A percentile compares a stretch with the other conserved stretches of the same genome.
Evolutionary conservation across 1,140 invertebrate genomes (phyloP).

Genomic region (Holotrichia oblita): DNA sequence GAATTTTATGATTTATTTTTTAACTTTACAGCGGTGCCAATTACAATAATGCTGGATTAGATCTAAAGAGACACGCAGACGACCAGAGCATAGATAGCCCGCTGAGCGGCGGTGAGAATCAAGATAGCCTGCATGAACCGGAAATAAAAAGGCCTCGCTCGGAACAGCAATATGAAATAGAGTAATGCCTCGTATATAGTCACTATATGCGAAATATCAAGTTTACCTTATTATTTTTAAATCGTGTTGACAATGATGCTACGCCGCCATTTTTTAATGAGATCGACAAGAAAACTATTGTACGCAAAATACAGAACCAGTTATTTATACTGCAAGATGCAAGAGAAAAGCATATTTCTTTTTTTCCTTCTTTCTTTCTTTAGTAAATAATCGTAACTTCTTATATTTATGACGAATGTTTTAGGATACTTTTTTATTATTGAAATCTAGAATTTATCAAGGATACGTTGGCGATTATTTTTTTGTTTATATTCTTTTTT

Average conservation of each 20-base stretch:
- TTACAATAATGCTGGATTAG: constrained; percentile 53
- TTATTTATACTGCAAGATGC: neutral
- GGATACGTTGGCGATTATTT: neutral
- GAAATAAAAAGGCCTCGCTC: constrained; percentile 57
- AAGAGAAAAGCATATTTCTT: neutral
- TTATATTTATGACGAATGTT: constrained; percentile 9
- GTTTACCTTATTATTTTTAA: constrained; percentile 28
- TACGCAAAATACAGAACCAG: constrained; percentile 15
- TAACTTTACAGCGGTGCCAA: constrained; percentile 45
- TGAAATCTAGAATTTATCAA: neutral
- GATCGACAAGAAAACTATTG: neutral
- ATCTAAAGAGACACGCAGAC: constrained; percentile 58
- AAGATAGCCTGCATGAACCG: constrained; percentile 54
- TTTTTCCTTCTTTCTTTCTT: neutral
- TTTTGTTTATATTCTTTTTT: neutral
- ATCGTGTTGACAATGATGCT: constrained; percentile 10
- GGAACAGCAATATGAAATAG: constrained; percentile 58
- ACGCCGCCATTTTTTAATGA: neutral
- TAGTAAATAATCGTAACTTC: neutral
- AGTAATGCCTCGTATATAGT: constrained; percentile 49
- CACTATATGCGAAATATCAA: constrained; percentile 41
- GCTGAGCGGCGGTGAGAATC: constrained; percentile 53
- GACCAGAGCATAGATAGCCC: constrained; percentile 58
- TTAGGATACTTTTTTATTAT: constrained; percentile 8
- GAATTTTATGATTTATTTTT: neutral